These are phyloP conservation scores for Pelobates cultripes DNA, from an alignment of 2,797 vertebrate species.

Conservation along the genomic window DNA sequence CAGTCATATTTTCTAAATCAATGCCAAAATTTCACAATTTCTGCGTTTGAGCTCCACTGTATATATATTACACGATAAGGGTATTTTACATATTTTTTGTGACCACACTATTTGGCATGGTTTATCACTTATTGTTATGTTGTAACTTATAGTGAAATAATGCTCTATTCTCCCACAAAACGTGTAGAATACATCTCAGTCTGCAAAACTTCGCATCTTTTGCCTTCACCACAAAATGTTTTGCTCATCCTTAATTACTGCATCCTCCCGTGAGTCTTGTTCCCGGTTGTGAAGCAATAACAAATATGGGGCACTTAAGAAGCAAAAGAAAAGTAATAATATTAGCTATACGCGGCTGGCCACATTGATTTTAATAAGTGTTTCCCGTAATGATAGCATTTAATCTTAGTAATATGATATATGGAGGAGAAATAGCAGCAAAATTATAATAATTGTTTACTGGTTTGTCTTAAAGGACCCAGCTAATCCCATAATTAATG, in stretches of 20 bases:
- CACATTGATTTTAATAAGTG: slow-evolving; percentile 2
- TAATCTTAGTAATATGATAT: slow-evolving; percentile 11
- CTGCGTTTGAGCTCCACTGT: too few relatives aligned
- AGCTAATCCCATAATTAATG: slow-evolving; percentile 15
- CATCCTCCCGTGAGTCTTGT: neutral
- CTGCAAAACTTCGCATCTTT: neutral
- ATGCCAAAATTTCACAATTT: too few relatives aligned
- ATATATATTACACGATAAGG: too few relatives aligned
- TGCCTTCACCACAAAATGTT: neutral
- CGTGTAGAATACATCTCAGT: neutral
- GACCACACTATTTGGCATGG: too few relatives aligned
- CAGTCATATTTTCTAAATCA: too few relatives aligned
- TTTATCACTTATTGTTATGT: too few relatives aligned
- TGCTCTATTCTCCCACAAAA: too few relatives aligned
- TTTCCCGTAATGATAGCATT: neutral
- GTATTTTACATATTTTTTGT: too few relatives aligned
- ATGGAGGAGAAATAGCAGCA: slow-evolving; percentile 6
- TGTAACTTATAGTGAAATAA: too few relatives aligned
- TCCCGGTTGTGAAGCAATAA: neutral
- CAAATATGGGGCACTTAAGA: neutral
- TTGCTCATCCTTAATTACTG: neutral
- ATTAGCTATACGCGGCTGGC: neutral
- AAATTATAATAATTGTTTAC: slow-evolving; percentile 23
- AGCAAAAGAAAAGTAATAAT: neutral
- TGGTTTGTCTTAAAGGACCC: slow-evolving; percentile 24